Evolutionary conservation across 2,888 invertebrate species (phyloP).

Genomic region (Sarcophaga subvicina): DNA sequence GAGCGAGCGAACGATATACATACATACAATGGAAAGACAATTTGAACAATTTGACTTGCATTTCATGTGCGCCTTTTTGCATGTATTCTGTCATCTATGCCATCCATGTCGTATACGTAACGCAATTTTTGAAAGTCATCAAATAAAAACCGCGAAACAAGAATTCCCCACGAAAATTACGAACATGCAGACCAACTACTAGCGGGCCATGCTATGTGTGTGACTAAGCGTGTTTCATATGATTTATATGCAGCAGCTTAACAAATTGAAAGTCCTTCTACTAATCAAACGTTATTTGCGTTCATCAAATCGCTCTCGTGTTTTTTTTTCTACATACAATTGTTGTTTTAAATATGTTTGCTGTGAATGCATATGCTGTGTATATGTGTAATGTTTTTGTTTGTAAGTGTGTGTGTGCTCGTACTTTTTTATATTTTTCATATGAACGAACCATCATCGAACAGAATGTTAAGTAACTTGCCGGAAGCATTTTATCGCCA

Average conservation of each 20-base stretch:
- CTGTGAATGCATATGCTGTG: slow-evolving; percentile 13
- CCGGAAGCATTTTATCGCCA: slow-evolving; percentile 58
- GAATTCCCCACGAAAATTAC: slow-evolving; percentile 66
- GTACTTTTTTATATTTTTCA: slow-evolving; percentile 27
- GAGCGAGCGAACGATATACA: not conserved
- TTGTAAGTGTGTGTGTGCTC: not conserved
- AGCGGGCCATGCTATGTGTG: slow-evolving; percentile 20
- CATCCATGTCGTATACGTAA: slow-evolving; percentile 65
- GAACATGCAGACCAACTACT: slow-evolving; percentile 46
- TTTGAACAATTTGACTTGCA: slow-evolving; percentile 62
- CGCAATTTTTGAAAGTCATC: slow-evolving; percentile 65
- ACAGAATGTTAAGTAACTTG: slow-evolving; percentile 66
- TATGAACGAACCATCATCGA: slow-evolving; percentile 8
- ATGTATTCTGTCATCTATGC: slow-evolving; percentile 26
- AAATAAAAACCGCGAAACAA: slow-evolving; percentile 67
- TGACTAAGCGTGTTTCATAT: not conserved
- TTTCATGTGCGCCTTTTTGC: slow-evolving; percentile 25
- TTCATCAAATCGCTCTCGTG: not conserved
- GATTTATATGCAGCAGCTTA: slow-evolving; percentile 12
- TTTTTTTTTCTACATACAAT: not conserved
- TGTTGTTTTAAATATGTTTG: not conserved
- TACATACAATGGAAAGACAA: slow-evolving; percentile 16
- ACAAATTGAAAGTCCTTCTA: slow-evolving; percentile 64
- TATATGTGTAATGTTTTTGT: slow-evolving; percentile 10
- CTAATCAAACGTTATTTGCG: slow-evolving; percentile 57